phyloP scores from a whole-genome alignment of 92 coral and sea anemone genomes.

The Anthopleura xanthogrammica region DNA sequence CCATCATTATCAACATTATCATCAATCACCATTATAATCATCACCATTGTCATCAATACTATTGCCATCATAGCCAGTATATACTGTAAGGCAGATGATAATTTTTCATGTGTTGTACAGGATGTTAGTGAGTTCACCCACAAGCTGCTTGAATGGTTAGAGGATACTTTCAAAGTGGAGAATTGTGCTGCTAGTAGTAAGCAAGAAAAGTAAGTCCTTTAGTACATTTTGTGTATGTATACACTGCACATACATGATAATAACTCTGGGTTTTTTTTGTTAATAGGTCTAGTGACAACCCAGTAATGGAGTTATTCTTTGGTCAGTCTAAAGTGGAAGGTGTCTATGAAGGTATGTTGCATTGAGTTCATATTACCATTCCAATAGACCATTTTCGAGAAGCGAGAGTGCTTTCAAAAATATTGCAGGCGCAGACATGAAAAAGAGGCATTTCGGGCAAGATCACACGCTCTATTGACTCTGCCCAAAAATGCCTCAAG shows the following conservation, averaged over 20 bases:
- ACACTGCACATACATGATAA: not conserved
- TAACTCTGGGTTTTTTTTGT: not conserved
- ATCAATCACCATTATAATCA: no score
- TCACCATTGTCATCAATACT: no score
- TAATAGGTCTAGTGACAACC: slow-evolving; percentile 41
- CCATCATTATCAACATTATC: no score
- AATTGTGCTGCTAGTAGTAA: slow-evolving; percentile 29
- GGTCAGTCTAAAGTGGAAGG: slow-evolving; percentile 88
- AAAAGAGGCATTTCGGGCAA: no score
- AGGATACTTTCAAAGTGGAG: slow-evolving; percentile 74
- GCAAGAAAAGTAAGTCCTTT: slow-evolving; percentile 35
- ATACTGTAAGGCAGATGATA: not conserved
- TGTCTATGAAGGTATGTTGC: slow-evolving; percentile 70
- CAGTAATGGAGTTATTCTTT: slow-evolving; percentile 83
- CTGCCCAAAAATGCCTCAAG: no score
- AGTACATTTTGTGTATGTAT: not conserved
- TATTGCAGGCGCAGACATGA: no score
- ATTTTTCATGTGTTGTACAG: slow-evolving; percentile 35
- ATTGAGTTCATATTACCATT: not conserved
- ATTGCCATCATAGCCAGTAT: no score
- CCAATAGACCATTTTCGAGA: not conserved
- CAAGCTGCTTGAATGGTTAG: slow-evolving; percentile 86
- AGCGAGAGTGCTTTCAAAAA: no score
- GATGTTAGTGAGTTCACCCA: slow-evolving; percentile 95
- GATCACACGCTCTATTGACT: no score